phyloP scores from a whole-genome alignment of 2,113 vertebrate species.

The Tragelaphus buxtoni region DNA sequence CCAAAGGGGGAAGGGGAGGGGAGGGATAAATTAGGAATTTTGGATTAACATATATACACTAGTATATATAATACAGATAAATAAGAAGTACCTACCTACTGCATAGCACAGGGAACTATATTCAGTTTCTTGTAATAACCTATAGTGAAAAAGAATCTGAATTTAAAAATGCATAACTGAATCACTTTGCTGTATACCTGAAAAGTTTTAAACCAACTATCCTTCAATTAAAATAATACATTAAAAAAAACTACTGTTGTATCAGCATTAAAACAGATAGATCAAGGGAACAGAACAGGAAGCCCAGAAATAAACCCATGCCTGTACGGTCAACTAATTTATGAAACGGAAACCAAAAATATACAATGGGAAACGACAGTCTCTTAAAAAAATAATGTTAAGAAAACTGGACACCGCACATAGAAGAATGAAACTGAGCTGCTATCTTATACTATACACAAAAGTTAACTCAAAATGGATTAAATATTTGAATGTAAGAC shows the following conservation, averaged over 20 bases:
- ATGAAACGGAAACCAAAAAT: not conserved
- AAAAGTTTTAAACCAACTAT: not conserved
- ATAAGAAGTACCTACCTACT: not conserved
- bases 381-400: not conserved
- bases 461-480: not conserved
- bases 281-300: not conserved
- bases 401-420: not conserved
- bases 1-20: not conserved
- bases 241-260: rapidly evolving
- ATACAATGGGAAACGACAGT: not conserved
- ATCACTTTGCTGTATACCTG: not conserved
- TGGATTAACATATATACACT: not conserved
- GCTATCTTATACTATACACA: not conserved
- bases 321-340: not conserved
- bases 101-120: not conserved
- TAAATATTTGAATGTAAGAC: not conserved
- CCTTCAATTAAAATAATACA: not conserved
- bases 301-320: not conserved
- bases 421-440: not conserved
- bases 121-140: not conserved
- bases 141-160: not conserved
- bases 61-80: not conserved
- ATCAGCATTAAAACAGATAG: not conserved
- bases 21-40: not conserved
- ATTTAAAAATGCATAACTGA: not conserved